phyloP scores from a whole-genome alignment of 2,888 invertebrate genomes.

The Brachyptera putata region DNA sequence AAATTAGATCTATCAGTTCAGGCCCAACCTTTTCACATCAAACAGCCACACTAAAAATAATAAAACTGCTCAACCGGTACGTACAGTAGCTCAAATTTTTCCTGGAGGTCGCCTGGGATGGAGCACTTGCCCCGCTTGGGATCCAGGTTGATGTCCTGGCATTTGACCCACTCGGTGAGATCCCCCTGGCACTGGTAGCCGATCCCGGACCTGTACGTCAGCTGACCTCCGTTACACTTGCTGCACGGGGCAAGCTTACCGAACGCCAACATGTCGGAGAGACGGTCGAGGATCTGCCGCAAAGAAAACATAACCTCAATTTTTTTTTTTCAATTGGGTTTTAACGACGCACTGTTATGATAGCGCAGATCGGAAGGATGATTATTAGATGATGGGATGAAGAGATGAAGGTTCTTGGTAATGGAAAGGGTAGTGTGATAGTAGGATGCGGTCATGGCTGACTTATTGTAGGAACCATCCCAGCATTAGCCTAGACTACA shows the following conservation, averaged over 20 bases:
- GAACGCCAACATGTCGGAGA: conserved; percentile 85
- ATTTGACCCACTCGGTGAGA: conserved; percentile 86
- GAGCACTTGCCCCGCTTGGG: conserved; percentile 69
- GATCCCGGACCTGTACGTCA: conserved; percentile 59
- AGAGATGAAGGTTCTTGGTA: too few species aligned
- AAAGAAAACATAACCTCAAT: conserved; percentile 24
- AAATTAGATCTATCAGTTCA: too few species aligned
- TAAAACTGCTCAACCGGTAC: too few species aligned
- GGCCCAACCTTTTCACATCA: not conserved
- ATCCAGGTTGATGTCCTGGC: conserved; percentile 63
- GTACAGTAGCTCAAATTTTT: conserved; percentile 53
- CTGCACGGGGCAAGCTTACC: conserved; percentile 75
- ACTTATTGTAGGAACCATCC: too few species aligned
- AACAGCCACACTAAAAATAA: not conserved
- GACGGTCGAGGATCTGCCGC: conserved; percentile 66
- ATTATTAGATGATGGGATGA: too few species aligned
- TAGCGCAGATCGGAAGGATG: too few species aligned
- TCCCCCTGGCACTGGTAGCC: conserved; percentile 85
- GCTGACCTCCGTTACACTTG: conserved; percentile 72
- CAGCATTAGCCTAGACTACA: too few species aligned
- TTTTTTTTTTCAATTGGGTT: too few species aligned
- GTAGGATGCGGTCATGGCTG: too few species aligned
- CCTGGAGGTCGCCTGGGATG: conserved; percentile 60
- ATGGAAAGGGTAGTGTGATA: too few species aligned
- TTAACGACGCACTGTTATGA: too few species aligned